These are phyloP conservation scores for Elaphurus davidianus DNA, from an alignment of 2,113 vertebrate genomes.

Conservation along the genomic window DNA sequence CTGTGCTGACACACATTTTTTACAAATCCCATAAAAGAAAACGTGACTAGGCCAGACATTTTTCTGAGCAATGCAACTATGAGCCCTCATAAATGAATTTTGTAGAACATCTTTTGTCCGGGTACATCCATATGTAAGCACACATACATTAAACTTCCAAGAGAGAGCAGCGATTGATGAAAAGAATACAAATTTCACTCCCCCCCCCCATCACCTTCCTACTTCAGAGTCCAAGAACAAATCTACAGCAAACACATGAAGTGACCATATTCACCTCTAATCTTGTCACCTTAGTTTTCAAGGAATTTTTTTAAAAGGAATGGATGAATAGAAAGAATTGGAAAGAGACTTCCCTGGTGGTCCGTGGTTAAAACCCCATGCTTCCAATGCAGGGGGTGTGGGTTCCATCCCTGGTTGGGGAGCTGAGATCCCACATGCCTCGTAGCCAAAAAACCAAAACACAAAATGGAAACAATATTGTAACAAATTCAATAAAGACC, in stretches of 20 bases:
- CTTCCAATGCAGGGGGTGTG: not conserved
- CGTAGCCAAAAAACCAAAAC: not conserved
- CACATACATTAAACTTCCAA: not conserved
- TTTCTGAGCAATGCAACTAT: not conserved
- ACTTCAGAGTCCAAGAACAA: not conserved
- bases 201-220: not conserved
- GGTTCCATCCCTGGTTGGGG: not conserved
- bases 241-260: not conserved
- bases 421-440: not conserved
- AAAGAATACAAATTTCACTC: not conserved
- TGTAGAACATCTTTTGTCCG: not conserved
- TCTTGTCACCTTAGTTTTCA: not conserved
- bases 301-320: not conserved
- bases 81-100: not conserved
- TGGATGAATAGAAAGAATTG: not conserved
- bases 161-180: not conserved
- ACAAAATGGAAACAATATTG: not conserved
- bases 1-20: not conserved
- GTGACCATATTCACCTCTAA: not conserved
- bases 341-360: not conserved
- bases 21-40: not conserved
- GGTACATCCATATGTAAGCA: not conserved
- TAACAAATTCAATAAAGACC: not conserved
- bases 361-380: not conserved
- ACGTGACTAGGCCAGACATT: not conserved